A percentile compares a stretch with the other conserved stretches of the same genome.
phyloP scores from a whole-genome alignment of 1,140 invertebrate species.

The Drosophila bifasciata region DNA sequence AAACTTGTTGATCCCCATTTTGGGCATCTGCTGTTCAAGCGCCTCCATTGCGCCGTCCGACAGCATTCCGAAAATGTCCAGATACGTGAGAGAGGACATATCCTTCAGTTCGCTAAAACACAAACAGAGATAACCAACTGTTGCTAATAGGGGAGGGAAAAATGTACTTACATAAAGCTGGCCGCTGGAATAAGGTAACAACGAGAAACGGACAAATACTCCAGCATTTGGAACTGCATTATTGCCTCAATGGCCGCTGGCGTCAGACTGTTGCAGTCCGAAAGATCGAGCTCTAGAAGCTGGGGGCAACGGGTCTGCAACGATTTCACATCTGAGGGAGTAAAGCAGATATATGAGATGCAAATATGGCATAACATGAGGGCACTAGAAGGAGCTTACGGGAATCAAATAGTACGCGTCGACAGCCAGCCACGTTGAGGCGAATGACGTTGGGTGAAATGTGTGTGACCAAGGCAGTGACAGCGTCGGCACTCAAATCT shows the following conservation, averaged over 20 bases:
- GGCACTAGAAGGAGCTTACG: slow-evolving; percentile 85
- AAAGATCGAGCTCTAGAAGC: slow-evolving; percentile 93
- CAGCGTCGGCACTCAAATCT: slow-evolving; percentile 86
- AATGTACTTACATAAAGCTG: slow-evolving; percentile 86
- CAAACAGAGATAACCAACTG: not conserved
- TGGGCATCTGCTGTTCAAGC: slow-evolving; percentile 84
- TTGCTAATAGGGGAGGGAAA: not conserved
- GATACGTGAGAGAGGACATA: slow-evolving; percentile 87
- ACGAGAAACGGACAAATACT: slow-evolving; percentile 92
- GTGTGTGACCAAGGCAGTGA: slow-evolving; percentile 87
- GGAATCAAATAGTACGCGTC: slow-evolving; percentile 89
- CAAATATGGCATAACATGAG: not conserved
- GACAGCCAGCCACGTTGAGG: slow-evolving; percentile 92
- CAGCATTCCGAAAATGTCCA: slow-evolving; percentile 92
- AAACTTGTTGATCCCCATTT: slow-evolving; percentile 86
- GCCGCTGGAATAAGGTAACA: slow-evolving; percentile 91
- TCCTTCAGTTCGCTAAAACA: slow-evolving; percentile 85
- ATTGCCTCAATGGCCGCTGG: slow-evolving; percentile 86
- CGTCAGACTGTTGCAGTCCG: slow-evolving; percentile 91
- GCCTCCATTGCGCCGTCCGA: slow-evolving; percentile 86
- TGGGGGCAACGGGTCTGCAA: slow-evolving; percentile 88
- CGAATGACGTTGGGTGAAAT: slow-evolving; percentile 88
- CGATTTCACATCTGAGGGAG: slow-evolving; percentile 87
- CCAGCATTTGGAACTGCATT: slow-evolving; percentile 88
- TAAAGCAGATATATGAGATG: not conserved